Percentiles rank a stretch among this genome's conserved stretches.
Conservation (phyloP, 2,113 vertebrate genomes). For the Chauna torquata region DNA sequence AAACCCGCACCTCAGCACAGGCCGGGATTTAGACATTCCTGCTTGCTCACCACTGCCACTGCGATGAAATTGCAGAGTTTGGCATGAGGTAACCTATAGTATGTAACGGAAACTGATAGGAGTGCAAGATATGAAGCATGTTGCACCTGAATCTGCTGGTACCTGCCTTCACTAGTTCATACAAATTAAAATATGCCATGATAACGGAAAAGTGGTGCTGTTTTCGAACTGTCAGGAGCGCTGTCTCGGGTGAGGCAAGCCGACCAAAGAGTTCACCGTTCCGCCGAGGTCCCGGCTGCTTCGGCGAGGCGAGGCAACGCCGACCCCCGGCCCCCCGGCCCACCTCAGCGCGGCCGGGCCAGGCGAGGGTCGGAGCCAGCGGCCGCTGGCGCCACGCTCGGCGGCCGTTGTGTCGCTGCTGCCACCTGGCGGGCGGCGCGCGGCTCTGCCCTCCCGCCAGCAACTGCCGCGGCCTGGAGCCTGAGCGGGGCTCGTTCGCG, state of each 20-base stretch:
- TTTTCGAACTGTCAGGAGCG: background rate
- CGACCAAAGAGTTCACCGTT: accelerated
- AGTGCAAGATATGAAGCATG: accelerated
- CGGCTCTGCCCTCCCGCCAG: background rate
- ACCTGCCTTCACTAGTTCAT: background rate
- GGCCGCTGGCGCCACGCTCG: background rate
- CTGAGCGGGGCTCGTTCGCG: accelerated
- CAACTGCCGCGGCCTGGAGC: accelerated
- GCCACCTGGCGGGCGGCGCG: background rate
- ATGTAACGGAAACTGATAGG: accelerated
- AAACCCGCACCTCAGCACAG: accelerated
- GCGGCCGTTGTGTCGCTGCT: background rate
- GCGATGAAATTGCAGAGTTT: accelerated
- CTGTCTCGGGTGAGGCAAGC: background rate
- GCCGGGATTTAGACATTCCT: accelerated
- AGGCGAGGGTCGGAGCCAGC: too few relatives aligned
- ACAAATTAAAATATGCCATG: background rate
- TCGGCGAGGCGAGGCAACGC: accelerated
- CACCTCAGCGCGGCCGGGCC: background rate
- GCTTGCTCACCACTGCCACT: accelerated
- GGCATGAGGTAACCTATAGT: accelerated
- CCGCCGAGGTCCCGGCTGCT: accelerated
- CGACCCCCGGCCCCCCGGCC: accelerated
- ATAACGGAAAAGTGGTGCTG: background rate
- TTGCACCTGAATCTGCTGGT: accelerated